These are phyloP conservation scores for Patella ulyssiponensis DNA, from an alignment of 2,888 invertebrate genomes.

Conservation along the genomic window DNA sequence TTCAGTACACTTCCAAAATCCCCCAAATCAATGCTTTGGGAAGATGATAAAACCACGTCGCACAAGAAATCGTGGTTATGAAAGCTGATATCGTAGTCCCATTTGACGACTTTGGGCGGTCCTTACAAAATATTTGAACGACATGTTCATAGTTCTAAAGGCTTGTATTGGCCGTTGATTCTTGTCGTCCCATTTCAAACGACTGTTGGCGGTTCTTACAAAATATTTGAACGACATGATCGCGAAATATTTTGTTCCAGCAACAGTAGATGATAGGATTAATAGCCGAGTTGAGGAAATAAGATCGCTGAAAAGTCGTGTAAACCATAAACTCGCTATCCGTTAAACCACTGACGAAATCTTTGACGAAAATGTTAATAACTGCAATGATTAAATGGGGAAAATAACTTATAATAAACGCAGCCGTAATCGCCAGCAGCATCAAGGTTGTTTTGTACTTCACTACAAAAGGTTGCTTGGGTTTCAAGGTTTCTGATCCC, in stretches of 20 bases:
- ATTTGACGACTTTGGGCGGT: too few species aligned
- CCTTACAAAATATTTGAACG: too few species aligned
- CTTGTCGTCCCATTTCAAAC: too few species aligned
- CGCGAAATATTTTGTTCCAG: background rate
- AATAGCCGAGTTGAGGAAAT: background rate
- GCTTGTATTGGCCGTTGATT: too few species aligned
- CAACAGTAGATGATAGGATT: background rate
- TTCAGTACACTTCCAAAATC: too few species aligned
- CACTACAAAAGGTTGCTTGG: background rate
- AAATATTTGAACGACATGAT: background rate
- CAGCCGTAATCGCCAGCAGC: background rate
- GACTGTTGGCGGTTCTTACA: too few species aligned
- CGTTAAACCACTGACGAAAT: background rate
- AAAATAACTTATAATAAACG: background rate
- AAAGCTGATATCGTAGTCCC: too few species aligned
- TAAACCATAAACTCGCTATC: background rate
- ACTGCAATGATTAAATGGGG: background rate
- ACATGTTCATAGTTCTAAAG: too few species aligned
- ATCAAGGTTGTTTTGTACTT: background rate
- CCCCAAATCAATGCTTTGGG: too few species aligned
- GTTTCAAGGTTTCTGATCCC: too few species aligned
- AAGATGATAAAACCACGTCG: too few species aligned
- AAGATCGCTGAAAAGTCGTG: background rate
- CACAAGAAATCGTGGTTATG: too few species aligned
- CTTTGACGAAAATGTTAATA: background rate